These are phyloP conservation scores for Calosoma granatense DNA, from an alignment of 1,140 invertebrate species.

Conservation along the genomic window DNA sequence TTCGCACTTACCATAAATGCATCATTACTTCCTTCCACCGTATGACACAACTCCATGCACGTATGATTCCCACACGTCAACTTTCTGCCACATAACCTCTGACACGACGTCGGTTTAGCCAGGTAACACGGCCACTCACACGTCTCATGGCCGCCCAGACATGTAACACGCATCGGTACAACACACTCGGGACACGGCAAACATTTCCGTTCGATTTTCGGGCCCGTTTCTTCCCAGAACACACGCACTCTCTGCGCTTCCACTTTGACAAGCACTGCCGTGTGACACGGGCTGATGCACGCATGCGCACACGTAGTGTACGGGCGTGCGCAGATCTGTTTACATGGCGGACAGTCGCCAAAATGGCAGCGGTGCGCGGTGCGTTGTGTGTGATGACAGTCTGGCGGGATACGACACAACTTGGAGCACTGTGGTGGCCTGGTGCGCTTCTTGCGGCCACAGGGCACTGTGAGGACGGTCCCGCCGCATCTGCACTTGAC, in stretches of 20 bases:
- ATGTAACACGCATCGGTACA: conserved; percentile 59
- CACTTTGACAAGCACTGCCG: conserved; percentile 59
- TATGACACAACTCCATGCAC: conserved; percentile 66
- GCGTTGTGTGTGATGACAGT: conserved; percentile 65
- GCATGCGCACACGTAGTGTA: conserved; percentile 59
- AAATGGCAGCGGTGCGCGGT: conserved; percentile 78
- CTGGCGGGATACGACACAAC: conserved; percentile 58
- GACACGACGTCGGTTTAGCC: conserved; percentile 61
- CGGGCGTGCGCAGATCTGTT: conserved; percentile 55
- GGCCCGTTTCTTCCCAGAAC: conserved; percentile 56
- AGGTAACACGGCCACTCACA: conserved; percentile 62
- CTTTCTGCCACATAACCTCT: conserved; percentile 54
- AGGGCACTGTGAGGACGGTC: conserved; percentile 72
- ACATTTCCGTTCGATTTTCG: conserved; percentile 49
- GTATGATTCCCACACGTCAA: conserved; percentile 71
- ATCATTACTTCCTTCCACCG: no score
- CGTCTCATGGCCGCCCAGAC: conserved; percentile 74
- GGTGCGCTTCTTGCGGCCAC: conserved; percentile 66
- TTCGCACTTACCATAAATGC: no score
- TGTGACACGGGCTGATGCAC: conserved; percentile 70
- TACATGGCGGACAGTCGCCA: conserved; percentile 75
- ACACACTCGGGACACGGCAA: conserved; percentile 61
- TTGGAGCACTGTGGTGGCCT: conserved; percentile 68
- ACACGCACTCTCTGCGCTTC: conserved; percentile 52
- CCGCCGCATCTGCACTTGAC: conserved; percentile 75